Evolutionary conservation across 2,113 vertebrate genomes (phyloP).

Genomic region (Tenrec ecaudatus): DNA sequence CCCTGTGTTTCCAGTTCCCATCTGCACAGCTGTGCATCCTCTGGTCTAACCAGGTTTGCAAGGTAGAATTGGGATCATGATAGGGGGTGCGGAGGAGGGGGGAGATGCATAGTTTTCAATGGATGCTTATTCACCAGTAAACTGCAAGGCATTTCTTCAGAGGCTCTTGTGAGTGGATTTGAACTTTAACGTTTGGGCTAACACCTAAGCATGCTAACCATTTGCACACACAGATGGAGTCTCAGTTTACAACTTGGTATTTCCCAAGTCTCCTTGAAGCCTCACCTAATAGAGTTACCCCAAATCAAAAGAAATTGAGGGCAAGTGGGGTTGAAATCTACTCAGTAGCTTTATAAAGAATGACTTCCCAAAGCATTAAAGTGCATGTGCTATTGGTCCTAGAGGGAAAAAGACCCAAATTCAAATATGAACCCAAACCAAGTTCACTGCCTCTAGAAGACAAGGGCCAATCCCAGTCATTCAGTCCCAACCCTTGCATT

Average conservation of each 20-base stretch:
- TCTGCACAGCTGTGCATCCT: too few relatives aligned
- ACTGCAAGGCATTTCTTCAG: background rate
- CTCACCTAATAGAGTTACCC: background rate
- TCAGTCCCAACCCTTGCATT: too few relatives aligned
- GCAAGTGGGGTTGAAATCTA: background rate
- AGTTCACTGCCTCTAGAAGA: too few relatives aligned
- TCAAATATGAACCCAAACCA: too few relatives aligned
- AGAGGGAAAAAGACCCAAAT: too few relatives aligned
- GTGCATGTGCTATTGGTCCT: too few relatives aligned
- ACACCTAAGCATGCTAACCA: background rate
- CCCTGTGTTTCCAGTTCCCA: too few relatives aligned
- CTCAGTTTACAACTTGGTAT: background rate
- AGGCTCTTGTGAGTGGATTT: background rate
- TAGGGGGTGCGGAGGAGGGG: too few relatives aligned
- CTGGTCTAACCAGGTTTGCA: too few relatives aligned
- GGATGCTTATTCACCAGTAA: background rate
- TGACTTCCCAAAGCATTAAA: background rate
- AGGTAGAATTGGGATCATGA: too few relatives aligned
- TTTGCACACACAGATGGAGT: background rate
- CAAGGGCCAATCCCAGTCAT: too few relatives aligned
- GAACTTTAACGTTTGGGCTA: background rate
- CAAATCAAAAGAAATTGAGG: conserved; percentile 20
- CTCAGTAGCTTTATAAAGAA: background rate
- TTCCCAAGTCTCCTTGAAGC: background rate
- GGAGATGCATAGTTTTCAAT: too few relatives aligned